Evolutionary conservation across 2,797 vertebrate species (phyloP), one percentile per base, ranked within the genome.

Genomic region (Echiichthys vipera): DNA sequence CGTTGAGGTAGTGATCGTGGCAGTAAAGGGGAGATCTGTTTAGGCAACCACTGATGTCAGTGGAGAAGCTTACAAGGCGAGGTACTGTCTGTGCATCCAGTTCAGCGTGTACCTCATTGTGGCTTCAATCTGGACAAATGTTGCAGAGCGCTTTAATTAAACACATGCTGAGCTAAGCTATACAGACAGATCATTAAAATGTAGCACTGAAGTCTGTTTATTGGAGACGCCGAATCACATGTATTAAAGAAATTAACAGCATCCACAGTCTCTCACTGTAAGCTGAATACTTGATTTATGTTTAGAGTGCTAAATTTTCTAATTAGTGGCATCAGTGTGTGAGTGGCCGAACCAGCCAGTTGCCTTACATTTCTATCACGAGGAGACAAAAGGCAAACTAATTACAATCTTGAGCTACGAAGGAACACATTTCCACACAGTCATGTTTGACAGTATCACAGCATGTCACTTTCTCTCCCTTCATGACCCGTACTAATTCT

Each of bases 331-430:
- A 22, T 65, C 49, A n/a, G 24, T 22, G 61, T 42, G 66, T 39
- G 36, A 61, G 56, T 18, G 57, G 70, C 63, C 51, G 12, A 14
- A 47, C 18, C 24, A 58, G 42, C 37, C 66, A 29, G 69, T 43
- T 29, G 30, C 63, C 65, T 39, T 58, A 80, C 65, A 22, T 71
- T 66, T 77, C 58, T 69, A 75, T 77, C 59, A 43, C 17, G 45
- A 69, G 51, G 50, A 84, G 71, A 85, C 72, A 70, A 81, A n/a
- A 72, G 61, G 78, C 27, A 71, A 83, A 65, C 75, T 80, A 78
- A 78, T 80, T 79, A 80, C 34, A 36, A 32, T 76, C 75, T 61
- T 45, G 22, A 47, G 64, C 70, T 46, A 34, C 39, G 70, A 67
- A 43, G 62, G 32, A 55, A 71, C 34, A 18, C 24, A 50, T 57